Evolutionary conservation across 2,888 invertebrate species (phyloP).

Genomic region (Anarsia innoxiella): DNA sequence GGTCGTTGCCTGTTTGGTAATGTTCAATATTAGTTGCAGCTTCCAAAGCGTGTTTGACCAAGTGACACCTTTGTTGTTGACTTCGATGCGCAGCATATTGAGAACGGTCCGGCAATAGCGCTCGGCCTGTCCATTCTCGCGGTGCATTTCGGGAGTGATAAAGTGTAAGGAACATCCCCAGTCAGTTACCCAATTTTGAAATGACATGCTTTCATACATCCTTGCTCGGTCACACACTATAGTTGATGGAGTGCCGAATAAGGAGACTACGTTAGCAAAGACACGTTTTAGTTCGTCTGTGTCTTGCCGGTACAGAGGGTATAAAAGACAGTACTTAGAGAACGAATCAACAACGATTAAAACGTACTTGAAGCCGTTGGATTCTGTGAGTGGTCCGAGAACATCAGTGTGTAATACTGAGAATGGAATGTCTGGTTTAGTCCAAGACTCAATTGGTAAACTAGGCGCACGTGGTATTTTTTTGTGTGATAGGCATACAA

Average conservation of each 20-base stretch:
- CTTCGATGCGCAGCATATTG: slow-evolving; percentile 6
- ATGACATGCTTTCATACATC: slow-evolving; percentile 3
- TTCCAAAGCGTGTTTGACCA: slow-evolving; percentile 13
- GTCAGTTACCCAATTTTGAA: slow-evolving; percentile 7
- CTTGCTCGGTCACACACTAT: slow-evolving; percentile 2
- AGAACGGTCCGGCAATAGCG: slow-evolving; percentile 15
- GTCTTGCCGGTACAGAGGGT: slow-evolving; percentile 8
- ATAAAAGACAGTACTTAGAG: slow-evolving; percentile 8
- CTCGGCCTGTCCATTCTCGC: slow-evolving; percentile 16
- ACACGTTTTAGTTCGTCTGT: slow-evolving; percentile 3
- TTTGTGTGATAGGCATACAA: slow-evolving; percentile 5
- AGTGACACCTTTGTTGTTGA: slow-evolving; percentile 1
- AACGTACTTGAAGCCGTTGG: slow-evolving; percentile 15
- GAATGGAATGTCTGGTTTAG: slow-evolving; percentile 7
- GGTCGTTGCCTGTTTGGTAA: slow-evolving; percentile 11
- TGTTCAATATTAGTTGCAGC: background rate
- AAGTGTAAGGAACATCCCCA: slow-evolving; percentile 14
- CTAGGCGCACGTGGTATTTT: slow-evolving; percentile 1
- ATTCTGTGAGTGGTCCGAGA: slow-evolving; percentile 14
- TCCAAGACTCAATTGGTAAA: slow-evolving; percentile 9
- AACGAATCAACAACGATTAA: slow-evolving; percentile 12
- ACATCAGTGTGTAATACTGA: slow-evolving; percentile 14
- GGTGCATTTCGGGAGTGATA: slow-evolving; percentile 17
- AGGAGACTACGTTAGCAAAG: background rate
- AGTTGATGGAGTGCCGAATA: slow-evolving; percentile 1